Evolutionary conservation across 1,140 invertebrate genomes (phyloP).

Genomic region (Cotesia chilonis): DNA sequence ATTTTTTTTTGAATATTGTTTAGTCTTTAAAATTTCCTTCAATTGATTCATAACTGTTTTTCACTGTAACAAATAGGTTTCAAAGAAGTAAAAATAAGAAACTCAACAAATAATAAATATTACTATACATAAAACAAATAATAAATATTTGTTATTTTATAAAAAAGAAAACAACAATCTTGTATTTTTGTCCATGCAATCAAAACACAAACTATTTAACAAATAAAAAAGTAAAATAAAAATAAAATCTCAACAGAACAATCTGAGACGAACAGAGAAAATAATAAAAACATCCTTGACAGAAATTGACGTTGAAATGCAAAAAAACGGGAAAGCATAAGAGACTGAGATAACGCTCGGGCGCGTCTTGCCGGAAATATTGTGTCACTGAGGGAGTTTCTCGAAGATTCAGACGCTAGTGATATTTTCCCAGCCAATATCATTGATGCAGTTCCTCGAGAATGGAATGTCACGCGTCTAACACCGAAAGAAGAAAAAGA

Average conservation of each 20-base stretch:
- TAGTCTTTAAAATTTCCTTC: too few species aligned
- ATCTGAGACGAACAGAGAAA: neutral
- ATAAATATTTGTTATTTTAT: too few species aligned
- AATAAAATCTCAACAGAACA: neutral
- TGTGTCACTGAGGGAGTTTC: slow-evolving; percentile 19
- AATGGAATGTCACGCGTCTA: slow-evolving; percentile 22
- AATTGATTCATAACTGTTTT: too few species aligned
- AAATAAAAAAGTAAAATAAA: too few species aligned
- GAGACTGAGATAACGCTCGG: slow-evolving; percentile 19
- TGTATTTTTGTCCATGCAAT: too few species aligned
- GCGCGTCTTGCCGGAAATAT: slow-evolving; percentile 32
- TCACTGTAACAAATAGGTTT: too few species aligned
- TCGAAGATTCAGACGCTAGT: slow-evolving; percentile 4
- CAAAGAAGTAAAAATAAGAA: too few species aligned
- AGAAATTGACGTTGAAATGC: slow-evolving; percentile 26
- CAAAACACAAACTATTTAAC: too few species aligned
- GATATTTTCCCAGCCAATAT: slow-evolving; percentile 48
- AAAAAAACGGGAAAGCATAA: slow-evolving; percentile 19
- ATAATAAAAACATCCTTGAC: slow-evolving; percentile 1
- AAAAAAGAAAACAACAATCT: too few species aligned
- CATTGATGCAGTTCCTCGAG: slow-evolving; percentile 10
- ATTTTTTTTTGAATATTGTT: too few species aligned
- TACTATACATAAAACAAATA: too few species aligned
- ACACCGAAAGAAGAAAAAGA: neutral
- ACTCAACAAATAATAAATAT: too few species aligned